Evolutionary conservation across 1,140 invertebrate species (phyloP), one percentile per base, ranked within the genome.

Genomic region (Streblospio benedicti): DNA sequence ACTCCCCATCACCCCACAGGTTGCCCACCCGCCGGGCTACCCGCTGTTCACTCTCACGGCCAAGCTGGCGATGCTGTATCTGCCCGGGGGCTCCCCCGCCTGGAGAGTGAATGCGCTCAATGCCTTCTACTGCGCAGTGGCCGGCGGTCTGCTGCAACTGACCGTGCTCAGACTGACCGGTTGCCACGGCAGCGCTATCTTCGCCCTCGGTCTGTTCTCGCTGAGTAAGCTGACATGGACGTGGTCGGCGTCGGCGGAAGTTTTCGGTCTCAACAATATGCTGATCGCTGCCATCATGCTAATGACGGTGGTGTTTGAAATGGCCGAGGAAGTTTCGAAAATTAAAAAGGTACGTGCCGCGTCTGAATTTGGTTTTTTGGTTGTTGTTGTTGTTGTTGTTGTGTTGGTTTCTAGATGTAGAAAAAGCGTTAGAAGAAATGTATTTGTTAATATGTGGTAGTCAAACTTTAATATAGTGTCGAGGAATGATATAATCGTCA

Each of bases 11-110:
- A 27, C 57, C 23, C 60, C 58, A 27, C 63, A 76, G 73, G 74
- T 76, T 31, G 71, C 73, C 25, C 74, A 76, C 52, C 74, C 74
- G 16, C 74, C 74, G 38, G 74, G 74, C 2, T 76, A 76, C 56
- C 74, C 74, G 25, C 54, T 76, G n/a, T 75, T 69, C 59, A 75
- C 73, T 1, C 12, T 76, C 35, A 49, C 71, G n/a, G 27, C 69
- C 9, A 66, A 67, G 55, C 31, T 68, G n/a, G 31, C 60, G 6
- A 68, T 75, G 2, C 52, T 49, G 14, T 12, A 69, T 16, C 31
- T 73, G 18, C 69, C 70, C 6, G 55, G 64, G 47, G 67, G 68
- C 2, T 65, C 49, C 53, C 45, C 67, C 18, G 74, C 72, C 6
- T 74, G 68, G 71, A 66, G 67, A 58, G 70, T 70, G 6, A 73